phyloP scores from a whole-genome alignment of 2,888 invertebrate genomes.

The Melieria picta region DNA sequence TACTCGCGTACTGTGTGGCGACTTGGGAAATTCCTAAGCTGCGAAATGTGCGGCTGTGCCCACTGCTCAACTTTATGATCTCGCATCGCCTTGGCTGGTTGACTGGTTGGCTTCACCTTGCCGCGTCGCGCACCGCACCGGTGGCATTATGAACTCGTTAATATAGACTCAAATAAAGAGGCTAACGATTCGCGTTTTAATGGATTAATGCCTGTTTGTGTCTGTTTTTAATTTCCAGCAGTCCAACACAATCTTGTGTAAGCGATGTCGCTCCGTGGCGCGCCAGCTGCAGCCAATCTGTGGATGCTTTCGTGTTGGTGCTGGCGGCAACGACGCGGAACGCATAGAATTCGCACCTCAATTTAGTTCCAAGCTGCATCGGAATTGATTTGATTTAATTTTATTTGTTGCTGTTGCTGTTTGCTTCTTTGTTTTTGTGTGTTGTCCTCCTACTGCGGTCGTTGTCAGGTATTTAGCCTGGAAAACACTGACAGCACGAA shows the following conservation, averaged over 20 bases:
- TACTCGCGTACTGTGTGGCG: no score
- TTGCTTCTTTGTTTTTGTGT: not conserved
- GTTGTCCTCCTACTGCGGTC: not conserved
- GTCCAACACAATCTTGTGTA: not conserved
- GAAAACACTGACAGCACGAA: not conserved
- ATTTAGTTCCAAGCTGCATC: conserved; percentile 19
- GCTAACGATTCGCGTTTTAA: conserved; percentile 12
- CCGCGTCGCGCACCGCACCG: not conserved
- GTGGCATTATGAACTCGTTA: conserved; percentile 26
- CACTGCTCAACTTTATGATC: no score
- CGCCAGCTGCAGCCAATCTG: no score
- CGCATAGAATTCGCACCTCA: conserved; percentile 29
- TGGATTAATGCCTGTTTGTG: conserved; percentile 21
- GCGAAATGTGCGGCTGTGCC: no score
- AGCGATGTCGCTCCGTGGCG: not conserved
- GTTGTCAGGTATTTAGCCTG: conserved; percentile 1
- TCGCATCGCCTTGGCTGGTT: not conserved
- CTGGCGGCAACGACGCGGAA: not conserved
- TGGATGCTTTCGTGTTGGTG: no score
- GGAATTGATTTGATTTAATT: not conserved
- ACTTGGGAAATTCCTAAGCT: no score
- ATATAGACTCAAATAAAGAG: conserved; percentile 12
- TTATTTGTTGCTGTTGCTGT: not conserved
- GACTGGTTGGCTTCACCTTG: conserved; percentile 3
- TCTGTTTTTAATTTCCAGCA: conserved; percentile 14